Evolutionary conservation across 2,888 invertebrate genomes (phyloP), one percentile per base, ranked within the genome.

Genomic region (Cantharis nigra): DNA sequence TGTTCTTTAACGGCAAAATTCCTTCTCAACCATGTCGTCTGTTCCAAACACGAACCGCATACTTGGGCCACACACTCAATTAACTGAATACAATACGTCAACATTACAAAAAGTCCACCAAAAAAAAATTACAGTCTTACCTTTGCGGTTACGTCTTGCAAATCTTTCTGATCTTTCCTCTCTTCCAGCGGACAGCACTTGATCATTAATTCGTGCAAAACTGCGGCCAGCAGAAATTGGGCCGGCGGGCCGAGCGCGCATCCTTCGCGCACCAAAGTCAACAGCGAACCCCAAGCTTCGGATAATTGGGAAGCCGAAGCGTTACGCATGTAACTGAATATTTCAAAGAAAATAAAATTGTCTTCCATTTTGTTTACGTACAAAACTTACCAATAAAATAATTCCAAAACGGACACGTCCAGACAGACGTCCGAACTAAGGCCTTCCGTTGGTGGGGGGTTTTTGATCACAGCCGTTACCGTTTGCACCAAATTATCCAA

Each of bases 11-110:
- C 96, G 70, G 95, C 95, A 78, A 95, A 90, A 88, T 95, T 96
- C 81, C 95, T 90, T 79, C 96, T 89, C 71, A 97, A 88, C 97
- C 97, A 97, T 0, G 96, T 96, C 1, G 96, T 96, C 87, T 96
- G 96, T 85, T 96, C 96, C 81, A 97, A 89, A 83, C 96, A 95
- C n/a, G 96, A 94, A n/a, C 96, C 96, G 9, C 96, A 96, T 62
- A 97, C 94, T 87, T 92, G 92, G 5, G 95, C 94, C 76, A 96
- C 92, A 4, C 94, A 93, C 86, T 97, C 97, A 63, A 97, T 92
- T 73, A 97, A 88, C 89, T 92, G 81, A 87, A 87, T 1, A 64
- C 4, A 64, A 64, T n/a, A n/a, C 9, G 13, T 10, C 5, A 10
- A 16, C 64, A 20, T 64, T 18, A 49, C n/a, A 49, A 2, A 49